Percentiles rank a stretch among this genome's conserved stretches.
These are phyloP conservation scores for Halichoerus grypus DNA, from an alignment of 2,113 vertebrate genomes.

Conservation along the genomic window DNA sequence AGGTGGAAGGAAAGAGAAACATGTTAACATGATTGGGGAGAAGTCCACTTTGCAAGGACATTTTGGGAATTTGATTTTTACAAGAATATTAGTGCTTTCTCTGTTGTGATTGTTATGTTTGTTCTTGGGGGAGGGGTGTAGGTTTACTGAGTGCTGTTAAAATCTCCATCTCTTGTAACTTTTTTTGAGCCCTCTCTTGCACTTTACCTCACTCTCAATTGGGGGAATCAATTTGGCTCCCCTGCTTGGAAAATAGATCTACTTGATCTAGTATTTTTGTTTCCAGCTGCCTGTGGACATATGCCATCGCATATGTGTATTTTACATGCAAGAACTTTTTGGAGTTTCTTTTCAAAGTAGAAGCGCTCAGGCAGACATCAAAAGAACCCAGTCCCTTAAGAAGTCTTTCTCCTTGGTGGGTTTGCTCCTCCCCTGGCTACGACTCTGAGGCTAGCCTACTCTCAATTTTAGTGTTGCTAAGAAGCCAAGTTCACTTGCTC, in stretches of 20 bases:
- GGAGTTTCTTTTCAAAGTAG: background rate
- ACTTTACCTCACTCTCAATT: background rate
- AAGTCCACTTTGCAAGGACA: background rate
- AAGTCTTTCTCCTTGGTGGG: background rate
- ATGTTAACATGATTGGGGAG: background rate
- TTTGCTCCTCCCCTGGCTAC: background rate
- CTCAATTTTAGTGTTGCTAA: background rate
- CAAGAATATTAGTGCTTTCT: slow-evolving; percentile 24
- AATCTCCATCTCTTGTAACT: background rate
- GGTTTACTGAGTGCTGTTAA: background rate
- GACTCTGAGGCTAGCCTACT: background rate
- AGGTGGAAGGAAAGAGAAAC: background rate
- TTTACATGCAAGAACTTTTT: slow-evolving; percentile 16
- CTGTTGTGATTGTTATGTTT: slow-evolving; percentile 20
- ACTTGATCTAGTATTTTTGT: background rate
- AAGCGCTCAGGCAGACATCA: background rate
- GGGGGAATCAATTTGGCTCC: background rate
- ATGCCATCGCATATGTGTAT: background rate
- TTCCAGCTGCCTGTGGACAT: background rate
- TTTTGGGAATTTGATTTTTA: slow-evolving; percentile 42
- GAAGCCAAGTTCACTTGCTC: background rate
- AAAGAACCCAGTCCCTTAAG: background rate
- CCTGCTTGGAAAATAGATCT: background rate
- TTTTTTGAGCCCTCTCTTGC: background rate
- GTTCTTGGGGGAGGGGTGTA: background rate